phyloP scores from a whole-genome alignment of 2,888 invertebrate genomes.

The Abscondita cerata region DNA sequence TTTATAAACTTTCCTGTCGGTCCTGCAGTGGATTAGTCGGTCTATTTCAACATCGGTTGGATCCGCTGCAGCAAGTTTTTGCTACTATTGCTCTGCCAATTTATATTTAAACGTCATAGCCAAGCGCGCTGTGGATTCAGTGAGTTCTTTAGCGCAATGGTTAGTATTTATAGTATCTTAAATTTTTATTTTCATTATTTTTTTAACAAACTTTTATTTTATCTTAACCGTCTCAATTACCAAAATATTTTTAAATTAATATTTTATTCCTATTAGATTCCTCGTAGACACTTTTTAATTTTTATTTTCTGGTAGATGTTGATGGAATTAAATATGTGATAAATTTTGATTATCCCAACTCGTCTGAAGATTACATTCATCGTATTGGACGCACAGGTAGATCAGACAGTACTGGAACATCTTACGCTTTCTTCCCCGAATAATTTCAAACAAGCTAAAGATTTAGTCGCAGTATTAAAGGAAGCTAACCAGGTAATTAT shows the following conservation, averaged over 20 bases:
- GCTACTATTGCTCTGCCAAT: constrained; percentile 49
- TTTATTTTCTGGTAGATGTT: constrained; percentile 77
- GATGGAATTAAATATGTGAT: constrained; percentile 96
- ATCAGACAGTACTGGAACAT: constrained; percentile 85
- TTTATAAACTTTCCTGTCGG: constrained; percentile 48
- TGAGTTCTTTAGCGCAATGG: constrained; percentile 51
- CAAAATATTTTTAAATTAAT: too few relatives aligned
- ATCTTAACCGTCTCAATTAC: background rate
- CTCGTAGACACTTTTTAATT: too few relatives aligned
- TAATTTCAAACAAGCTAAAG: constrained; percentile 87
- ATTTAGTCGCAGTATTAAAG: constrained; percentile 84
- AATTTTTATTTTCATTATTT: constrained; percentile 39
- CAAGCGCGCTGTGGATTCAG: constrained; percentile 51
- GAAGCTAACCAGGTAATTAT: constrained; percentile 83
- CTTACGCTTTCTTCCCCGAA: constrained; percentile 94
- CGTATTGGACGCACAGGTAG: constrained; percentile 94
- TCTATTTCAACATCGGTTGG: constrained; percentile 45
- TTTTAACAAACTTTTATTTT: constrained; percentile 19
- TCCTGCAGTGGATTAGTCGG: constrained; percentile 49
- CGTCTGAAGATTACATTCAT: constrained; percentile 95
- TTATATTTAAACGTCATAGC: constrained; percentile 45
- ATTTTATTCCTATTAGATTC: too few relatives aligned
- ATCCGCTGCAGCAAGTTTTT: constrained; percentile 55
- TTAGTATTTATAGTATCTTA: constrained; percentile 45
- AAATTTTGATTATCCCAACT: constrained; percentile 95